Percentiles rank a stretch among this genome's conserved stretches.
Conservation (phyloP, 2,113 vertebrate genomes). For the Phylloscopus trochiloides region DNA sequence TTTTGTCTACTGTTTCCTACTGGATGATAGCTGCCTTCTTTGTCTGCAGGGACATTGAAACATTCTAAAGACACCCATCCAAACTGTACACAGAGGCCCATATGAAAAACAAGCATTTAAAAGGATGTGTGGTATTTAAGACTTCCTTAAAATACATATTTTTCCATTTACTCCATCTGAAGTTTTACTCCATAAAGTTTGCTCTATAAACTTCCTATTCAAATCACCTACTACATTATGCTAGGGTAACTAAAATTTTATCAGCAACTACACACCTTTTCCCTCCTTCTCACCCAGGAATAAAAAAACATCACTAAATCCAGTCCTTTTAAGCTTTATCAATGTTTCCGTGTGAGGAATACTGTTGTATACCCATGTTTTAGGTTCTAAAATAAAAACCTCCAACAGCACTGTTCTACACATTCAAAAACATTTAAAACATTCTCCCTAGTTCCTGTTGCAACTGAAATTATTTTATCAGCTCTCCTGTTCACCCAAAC, state of each 20-base stretch:
- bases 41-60: not conserved
- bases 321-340: not conserved
- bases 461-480: not conserved
- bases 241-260: not conserved
- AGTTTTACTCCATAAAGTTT: not conserved
- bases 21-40: not conserved
- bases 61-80: not conserved
- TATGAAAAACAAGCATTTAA: not conserved
- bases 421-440: not conserved
- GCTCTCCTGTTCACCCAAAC: not conserved
- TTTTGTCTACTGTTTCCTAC: not conserved
- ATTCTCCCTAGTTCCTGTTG: not conserved
- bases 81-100: not conserved
- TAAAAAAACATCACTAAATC: not conserved
- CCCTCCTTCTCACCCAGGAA: not conserved
- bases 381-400: not conserved
- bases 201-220: not conserved
- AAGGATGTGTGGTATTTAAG: not conserved
- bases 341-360: not conserved
- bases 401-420: not conserved
- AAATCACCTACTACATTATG: not conserved
- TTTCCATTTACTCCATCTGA: not conserved
- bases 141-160: not conserved
- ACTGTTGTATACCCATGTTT: not conserved
- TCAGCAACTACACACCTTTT: not conserved